Base-by-base conservation (phyloP, 1,140 invertebrate genomes). In the Drosophila willistoni region DNA sequence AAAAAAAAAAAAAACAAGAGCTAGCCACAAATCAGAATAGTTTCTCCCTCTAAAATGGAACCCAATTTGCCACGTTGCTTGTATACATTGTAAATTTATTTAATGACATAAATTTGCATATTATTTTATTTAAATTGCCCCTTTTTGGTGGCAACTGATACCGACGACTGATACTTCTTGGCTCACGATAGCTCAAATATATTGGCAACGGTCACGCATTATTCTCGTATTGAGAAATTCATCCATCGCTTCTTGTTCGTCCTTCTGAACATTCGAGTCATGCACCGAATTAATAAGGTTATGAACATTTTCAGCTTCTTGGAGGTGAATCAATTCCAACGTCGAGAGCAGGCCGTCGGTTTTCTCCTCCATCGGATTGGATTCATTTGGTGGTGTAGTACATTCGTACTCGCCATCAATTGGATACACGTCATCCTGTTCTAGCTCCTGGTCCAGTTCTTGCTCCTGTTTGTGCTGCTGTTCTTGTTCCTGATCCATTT, bases 161-260 rank as follows among this genome's bases (percentile, higher is more conserved):
- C 2, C 9, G 56, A 51, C 0, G 65, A 39, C 65, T 60, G 7
- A 2, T 3, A 19, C 56, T 13, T 6, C 56, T 29, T 10, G 65
- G 65, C 29, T 68, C 56, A 7, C 65, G 56, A 3, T 1, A 47
- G 4, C 29, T n/a, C 7, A 68, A n/a, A 9, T 51, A 68, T 1
- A 34, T n/a, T 0, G 55, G 39, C 41, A 68, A 19, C 5, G 56
- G 65, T 60, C 65, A 10, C 65, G 56, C 4, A 14, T 4, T 3
- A 68, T 22, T 5, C 1, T 33, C 7, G 56, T 12, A 13, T 36
- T 68, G 6, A 68, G 42, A 1, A 68, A 25, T 0, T 6, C 25
- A 10, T 60, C 33, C 56, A 67, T 60, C 0, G 25, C 29, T 14
- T 7, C 1, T 33, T 59, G 14, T 13, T 59, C 64, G 0, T 25